Evolutionary conservation across 2,888 invertebrate species (phyloP).

Genomic region (Drosophila anomalata): DNA sequence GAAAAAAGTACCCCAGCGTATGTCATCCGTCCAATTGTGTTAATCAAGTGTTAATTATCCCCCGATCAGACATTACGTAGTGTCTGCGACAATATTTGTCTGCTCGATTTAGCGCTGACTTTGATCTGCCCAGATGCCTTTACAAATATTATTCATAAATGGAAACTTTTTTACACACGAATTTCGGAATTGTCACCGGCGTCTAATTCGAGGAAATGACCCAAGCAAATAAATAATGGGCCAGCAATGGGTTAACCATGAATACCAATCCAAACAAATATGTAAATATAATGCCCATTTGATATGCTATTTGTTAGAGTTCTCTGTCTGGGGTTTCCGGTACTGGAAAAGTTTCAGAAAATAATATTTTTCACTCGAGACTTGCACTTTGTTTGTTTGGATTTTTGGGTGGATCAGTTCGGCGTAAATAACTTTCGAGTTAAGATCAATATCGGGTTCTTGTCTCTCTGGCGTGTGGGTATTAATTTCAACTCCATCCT

Average conservation of each 20-base stretch:
- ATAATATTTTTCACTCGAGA: constrained; percentile 54
- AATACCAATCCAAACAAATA: constrained; percentile 20
- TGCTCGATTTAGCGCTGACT: constrained; percentile 17
- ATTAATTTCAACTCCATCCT: constrained; percentile 56
- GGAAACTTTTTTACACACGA: constrained; percentile 66
- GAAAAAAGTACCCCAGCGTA: neutral
- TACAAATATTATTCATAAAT: constrained; percentile 42
- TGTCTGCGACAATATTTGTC: constrained; percentile 58
- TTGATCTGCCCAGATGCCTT: constrained; percentile 25
- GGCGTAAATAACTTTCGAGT: constrained; percentile 15
- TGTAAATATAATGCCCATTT: constrained; percentile 21
- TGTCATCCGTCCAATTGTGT: constrained; percentile 33
- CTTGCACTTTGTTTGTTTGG: constrained; percentile 61
- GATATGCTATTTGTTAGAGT: constrained; percentile 31
- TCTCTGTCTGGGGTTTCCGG: constrained; percentile 29
- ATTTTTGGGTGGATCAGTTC: neutral
- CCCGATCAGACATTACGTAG: constrained; percentile 57
- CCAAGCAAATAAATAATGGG: constrained; percentile 61
- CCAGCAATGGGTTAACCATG: neutral
- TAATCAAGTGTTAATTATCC: constrained; percentile 66
- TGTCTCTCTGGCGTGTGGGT: constrained; percentile 53
- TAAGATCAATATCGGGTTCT: constrained; percentile 4
- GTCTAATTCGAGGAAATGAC: constrained; percentile 62
- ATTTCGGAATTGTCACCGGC: constrained; percentile 52
- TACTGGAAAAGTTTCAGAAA: constrained; percentile 55